Base-by-base conservation (phyloP, 2,888 invertebrate genomes). In the Druceiella hillmani region DNA sequence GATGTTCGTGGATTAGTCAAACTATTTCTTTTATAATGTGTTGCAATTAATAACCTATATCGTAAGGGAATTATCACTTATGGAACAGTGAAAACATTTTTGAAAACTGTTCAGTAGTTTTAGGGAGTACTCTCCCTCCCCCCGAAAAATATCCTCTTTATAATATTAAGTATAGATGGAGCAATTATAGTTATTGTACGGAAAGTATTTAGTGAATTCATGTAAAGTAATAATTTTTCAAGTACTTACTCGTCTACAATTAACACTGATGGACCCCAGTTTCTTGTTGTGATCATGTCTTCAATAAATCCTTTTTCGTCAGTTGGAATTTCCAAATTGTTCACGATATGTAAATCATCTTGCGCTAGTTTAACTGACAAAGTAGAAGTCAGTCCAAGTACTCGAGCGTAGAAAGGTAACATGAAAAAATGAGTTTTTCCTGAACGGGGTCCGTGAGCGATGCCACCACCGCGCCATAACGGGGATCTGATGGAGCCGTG, bases 221-320 rank as follows among this genome's bases (percentile, higher is more conserved):
- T n/a, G n/a, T n/a, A n/a, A n/a, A n/a, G n/a, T n/a, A n/a, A n/a
- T n/a, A n/a, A n/a, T n/a, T n/a, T n/a, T n/a, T n/a, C n/a, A n/a
- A 50, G 44, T 43, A 72, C 84, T 75, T 79, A 90, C 83, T 83
- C 85, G 64, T 98, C 93, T 35, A 98, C 77, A 65, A 99, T 84
- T 1, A 99, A 70, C 7, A 94, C 92, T 6, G 97, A 93, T 24
- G 92, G 87, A 7, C 99, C 99, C 99, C 99, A 99, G 58, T 86
- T 83, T 49, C 98, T 77, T 27, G 79, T 74, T 50, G 87, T 83
- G 17, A 89, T 79, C 33, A 99, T 65, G 50, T 92, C 83, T 50
- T 79, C 69, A 5, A 99, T 64, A 57, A 79, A 95, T 52, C 79
- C 66, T 0, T 83, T 73, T 45, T 94, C 87, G 36, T 84, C 82